Evolutionary conservation across 2,113 vertebrate genomes (phyloP).

Genomic region (Illadopsis cleaveri): DNA sequence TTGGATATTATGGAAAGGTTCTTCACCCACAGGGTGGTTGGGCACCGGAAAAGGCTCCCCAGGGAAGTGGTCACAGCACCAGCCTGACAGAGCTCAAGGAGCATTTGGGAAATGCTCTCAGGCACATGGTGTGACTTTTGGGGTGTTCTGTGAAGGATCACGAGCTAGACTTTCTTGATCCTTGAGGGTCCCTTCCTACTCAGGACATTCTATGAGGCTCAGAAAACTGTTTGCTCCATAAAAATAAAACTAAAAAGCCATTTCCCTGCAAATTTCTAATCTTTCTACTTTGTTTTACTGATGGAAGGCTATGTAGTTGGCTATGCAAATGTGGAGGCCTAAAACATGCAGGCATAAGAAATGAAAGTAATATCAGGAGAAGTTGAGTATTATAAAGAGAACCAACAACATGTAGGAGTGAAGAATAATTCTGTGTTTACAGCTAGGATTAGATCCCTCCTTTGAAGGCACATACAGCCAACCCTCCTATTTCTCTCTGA

Average conservation of each 20-base stretch:
- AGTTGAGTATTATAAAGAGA: not conserved
- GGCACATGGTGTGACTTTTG: not conserved
- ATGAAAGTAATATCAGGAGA: not conserved
- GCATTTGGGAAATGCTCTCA: not conserved
- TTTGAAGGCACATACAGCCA: not conserved
- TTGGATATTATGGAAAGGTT: not conserved
- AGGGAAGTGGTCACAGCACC: not conserved
- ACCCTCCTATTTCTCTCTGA: not conserved
- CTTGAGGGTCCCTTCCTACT: not conserved
- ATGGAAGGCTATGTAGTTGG: not conserved
- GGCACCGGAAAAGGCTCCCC: not conserved
- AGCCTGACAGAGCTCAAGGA: not conserved
- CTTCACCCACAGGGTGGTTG: fast-evolving
- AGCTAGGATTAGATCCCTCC: not conserved
- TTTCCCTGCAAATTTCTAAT: not conserved
- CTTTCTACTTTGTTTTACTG: not conserved
- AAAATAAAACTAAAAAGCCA: not conserved
- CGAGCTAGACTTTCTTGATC: fast-evolving
- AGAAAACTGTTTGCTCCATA: not conserved
- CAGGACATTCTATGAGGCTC: not conserved
- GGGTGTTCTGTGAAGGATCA: not conserved
- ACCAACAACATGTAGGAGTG: not conserved
- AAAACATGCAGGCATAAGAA: not conserved
- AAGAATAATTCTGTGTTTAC: not conserved
- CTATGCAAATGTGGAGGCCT: not conserved